Conservation (phyloP, 2,797 vertebrate species). For the Poecile montanus region DNA sequence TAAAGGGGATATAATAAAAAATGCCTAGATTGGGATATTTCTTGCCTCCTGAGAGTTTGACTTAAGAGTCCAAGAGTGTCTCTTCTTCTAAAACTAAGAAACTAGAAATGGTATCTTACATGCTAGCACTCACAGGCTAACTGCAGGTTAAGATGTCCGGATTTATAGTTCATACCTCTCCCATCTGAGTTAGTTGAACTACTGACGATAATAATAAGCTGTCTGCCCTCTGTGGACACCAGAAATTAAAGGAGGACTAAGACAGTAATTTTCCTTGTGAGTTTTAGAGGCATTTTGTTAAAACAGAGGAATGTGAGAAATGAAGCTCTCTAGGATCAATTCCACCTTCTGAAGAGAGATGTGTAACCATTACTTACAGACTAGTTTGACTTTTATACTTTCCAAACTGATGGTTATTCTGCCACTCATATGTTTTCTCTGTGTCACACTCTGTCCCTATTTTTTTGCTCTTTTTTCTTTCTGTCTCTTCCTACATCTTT, state of each 20-base stretch:
- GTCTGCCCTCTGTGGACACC: not conserved
- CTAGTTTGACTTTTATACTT: not conserved
- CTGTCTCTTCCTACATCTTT: not conserved
- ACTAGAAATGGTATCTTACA: not conserved
- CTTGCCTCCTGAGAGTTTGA: not conserved
- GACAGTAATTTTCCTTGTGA: not conserved
- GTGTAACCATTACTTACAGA: not conserved
- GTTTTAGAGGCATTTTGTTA: not conserved
- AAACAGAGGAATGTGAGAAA: not conserved
- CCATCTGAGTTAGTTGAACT: not conserved
- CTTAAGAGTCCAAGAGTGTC: not conserved
- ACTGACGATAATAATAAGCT: not conserved
- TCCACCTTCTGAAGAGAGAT: not conserved
- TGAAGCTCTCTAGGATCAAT: not conserved
- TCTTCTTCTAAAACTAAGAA: not conserved
- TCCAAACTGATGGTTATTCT: not conserved
- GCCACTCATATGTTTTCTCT: not conserved
- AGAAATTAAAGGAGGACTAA: not conserved
- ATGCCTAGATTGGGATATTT: not conserved
- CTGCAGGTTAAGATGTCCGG: not conserved
- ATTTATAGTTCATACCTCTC: not conserved
- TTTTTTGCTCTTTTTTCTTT: not conserved
- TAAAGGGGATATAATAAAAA: not conserved
- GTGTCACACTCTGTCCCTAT: fast-evolving
- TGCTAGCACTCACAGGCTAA: not conserved